Base-by-base conservation (phyloP, 2,888 invertebrate genomes). In the Parnassius orleans region DNA sequence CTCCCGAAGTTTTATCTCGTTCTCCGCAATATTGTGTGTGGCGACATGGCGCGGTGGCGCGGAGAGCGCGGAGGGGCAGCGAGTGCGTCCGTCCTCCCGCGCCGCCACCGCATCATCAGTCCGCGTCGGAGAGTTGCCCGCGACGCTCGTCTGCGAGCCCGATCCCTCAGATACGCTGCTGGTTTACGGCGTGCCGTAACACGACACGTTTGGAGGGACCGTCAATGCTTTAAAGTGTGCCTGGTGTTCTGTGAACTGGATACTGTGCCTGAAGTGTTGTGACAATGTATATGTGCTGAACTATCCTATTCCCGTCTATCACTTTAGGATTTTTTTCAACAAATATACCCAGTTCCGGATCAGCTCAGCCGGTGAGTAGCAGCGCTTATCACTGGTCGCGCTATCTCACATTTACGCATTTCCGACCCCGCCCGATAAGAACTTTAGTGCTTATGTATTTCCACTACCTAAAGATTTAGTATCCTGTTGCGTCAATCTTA, bases 141-240 rank as follows among this genome's bases (percentile, higher is more conserved):
- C 83, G 86, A 87, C 89, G 88, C 86, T 86, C 80, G 90, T 85
- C 78, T 87, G 84, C 82, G 85, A 87, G 81, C 80, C 83, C 72
- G 81, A 78, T 90, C 91, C 90, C 90, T 90, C 91, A 92, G 90
- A 91, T 90, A 90, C 90, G 89, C 87, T 90, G 90, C 90, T 90
- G 90, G 87, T 89, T 90, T 90, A 90, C 90, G 90, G 90, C 83
- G 87, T 80, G 84, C 90, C 90, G 90, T 90, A 90, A 90, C 89
- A 90, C 89, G 90, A 90, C 90, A 91, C 90, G 90, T 91, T 91
- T 91, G 90, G 90, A 90, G 90, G 91, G 90, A 90, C 85, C 79
- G 80, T 80, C 80, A 84, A 84, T 84, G 81, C 81, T 83, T 81
- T 86, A 85, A 59, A 80, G 87, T 87, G 88, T 90, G 87, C 80